These are phyloP conservation scores for Microctonus brassicae DNA, from an alignment of 2,888 invertebrate genomes.

Conservation along the genomic window DNA sequence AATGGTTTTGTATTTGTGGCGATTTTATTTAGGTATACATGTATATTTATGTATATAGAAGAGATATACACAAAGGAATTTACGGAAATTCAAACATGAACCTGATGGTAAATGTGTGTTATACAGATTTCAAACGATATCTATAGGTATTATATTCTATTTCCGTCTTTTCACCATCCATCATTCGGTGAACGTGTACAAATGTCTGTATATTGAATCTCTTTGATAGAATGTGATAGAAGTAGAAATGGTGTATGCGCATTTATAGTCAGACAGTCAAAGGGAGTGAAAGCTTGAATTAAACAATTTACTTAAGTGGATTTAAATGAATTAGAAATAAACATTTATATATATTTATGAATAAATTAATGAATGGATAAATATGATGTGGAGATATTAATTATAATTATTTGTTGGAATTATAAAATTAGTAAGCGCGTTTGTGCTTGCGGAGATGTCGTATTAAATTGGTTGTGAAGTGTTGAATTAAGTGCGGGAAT, in stretches of 20 bases:
- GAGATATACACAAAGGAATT: slow-evolving; percentile 12
- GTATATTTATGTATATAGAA: too few relatives aligned
- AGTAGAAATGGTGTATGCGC: background rate
- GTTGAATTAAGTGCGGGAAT: too few relatives aligned
- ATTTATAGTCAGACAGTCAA: background rate
- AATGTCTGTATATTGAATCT: background rate
- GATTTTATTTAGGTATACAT: background rate
- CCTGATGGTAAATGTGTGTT: background rate
- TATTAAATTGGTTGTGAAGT: too few relatives aligned
- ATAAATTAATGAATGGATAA: too few relatives aligned
- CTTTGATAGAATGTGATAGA: background rate
- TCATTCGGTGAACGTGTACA: too few relatives aligned
- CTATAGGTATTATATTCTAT: background rate
- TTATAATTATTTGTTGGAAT: too few relatives aligned
- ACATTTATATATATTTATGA: too few relatives aligned
- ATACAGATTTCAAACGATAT: background rate
- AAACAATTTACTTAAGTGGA: background rate
- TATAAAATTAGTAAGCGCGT: too few relatives aligned
- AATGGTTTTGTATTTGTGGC: background rate
- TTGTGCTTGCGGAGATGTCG: too few relatives aligned
- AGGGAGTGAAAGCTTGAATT: background rate
- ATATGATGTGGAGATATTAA: too few relatives aligned
- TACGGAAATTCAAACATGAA: background rate
- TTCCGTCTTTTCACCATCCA: background rate
- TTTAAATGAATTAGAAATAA: background rate